Conservation (phyloP, 2,888 invertebrate species). For the Patella caerulea region DNA sequence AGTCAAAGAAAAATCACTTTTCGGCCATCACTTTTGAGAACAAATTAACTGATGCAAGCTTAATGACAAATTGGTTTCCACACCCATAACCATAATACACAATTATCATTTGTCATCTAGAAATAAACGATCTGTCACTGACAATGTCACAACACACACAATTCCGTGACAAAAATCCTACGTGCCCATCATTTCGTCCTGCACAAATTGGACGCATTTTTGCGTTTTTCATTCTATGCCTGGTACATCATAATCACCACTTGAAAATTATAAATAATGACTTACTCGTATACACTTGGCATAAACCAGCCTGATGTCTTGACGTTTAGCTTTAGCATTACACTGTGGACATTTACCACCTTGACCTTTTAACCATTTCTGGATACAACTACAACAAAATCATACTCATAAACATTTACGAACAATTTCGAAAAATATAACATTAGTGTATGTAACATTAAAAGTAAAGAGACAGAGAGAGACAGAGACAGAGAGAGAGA, state of each 20-base stretch:
- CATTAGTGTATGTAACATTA: background rate
- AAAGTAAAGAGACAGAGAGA: background rate
- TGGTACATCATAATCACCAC: no score
- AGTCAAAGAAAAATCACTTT: no score
- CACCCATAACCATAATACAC: no score
- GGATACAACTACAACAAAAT: conserved; percentile 77
- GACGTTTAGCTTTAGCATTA: conserved; percentile 80
- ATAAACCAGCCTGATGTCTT: conserved; percentile 85
- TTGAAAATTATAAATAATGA: background rate
- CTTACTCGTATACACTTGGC: conserved; percentile 78
- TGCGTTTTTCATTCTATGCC: no score
- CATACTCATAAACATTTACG: no score
- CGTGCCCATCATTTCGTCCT: no score
- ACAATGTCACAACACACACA: no score
- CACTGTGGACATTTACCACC: conserved; percentile 86
- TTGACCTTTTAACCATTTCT: conserved; percentile 80
- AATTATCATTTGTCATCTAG: no score
- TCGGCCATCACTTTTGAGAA: background rate
- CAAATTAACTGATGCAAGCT: background rate
- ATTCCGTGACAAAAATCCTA: no score
- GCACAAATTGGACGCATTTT: no score
- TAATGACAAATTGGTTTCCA: no score
- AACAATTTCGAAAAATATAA: background rate
- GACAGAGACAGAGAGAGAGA: background rate
- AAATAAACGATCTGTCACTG: no score